A percentile compares a stretch with the other conserved stretches of the same genome.
These are phyloP conservation scores for Myzus persicae DNA, from an alignment of 1,140 invertebrate species.

Conservation along the genomic window DNA sequence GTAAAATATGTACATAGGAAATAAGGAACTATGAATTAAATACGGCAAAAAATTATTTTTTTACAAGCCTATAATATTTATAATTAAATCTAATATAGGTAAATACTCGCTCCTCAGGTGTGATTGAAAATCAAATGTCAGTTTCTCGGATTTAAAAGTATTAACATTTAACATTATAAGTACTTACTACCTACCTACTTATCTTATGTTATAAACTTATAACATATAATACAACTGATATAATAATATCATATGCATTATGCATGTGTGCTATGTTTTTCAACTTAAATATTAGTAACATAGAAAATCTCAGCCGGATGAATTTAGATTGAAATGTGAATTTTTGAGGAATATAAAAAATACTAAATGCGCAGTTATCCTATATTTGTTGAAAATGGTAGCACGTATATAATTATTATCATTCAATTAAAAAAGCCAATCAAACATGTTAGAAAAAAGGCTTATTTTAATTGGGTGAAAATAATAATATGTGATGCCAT, in stretches of 20 bases:
- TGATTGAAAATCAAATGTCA: background rate
- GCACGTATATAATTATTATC: background rate
- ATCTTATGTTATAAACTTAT: no score
- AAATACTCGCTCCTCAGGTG: no score
- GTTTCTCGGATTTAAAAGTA: no score
- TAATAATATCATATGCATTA: no score
- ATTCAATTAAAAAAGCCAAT: background rate
- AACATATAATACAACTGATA: no score
- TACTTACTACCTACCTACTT: no score
- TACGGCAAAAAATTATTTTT: background rate
- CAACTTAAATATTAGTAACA: background rate
- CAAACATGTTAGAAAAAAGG: background rate
- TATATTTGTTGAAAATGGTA: background rate
- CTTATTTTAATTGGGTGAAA: background rate
- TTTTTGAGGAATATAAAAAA: background rate
- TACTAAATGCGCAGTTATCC: background rate
- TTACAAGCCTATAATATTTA: background rate
- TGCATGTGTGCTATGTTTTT: background rate
- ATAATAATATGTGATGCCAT: background rate
- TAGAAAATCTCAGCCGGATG: background rate
- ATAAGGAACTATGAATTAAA: background rate
- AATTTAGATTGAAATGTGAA: background rate
- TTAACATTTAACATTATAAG: no score
- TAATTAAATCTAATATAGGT: no score
- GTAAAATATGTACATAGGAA: background rate